These are phyloP conservation scores for Echinops telfairi DNA, from an alignment of 2,113 vertebrate species.

Conservation along the genomic window DNA sequence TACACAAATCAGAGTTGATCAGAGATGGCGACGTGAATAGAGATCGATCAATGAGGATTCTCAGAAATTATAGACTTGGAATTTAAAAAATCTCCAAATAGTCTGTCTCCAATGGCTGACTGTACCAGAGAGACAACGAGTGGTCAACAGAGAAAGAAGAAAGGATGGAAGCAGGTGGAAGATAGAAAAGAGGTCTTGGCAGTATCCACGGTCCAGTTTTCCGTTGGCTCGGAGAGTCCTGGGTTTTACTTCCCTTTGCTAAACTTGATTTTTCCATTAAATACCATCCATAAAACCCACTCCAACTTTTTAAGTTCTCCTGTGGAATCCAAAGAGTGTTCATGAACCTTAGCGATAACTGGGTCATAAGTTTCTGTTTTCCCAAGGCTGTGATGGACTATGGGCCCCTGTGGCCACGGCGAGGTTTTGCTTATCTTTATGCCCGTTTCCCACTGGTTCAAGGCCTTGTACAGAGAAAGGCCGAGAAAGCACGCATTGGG, in stretches of 20 bases:
- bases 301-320: neutral
- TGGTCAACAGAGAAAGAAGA: neutral
- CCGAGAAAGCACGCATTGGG: neutral
- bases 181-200: no score
- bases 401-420: neutral
- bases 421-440: neutral
- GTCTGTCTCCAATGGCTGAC: neutral
- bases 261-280: neutral
- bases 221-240: neutral
- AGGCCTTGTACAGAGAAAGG: conserved; percentile 2
- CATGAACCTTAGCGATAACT: neutral
- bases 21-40: neutral
- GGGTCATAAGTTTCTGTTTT: conserved; percentile 15
- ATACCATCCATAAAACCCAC: neutral
- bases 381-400: neutral
- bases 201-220: neutral
- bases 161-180: neutral
- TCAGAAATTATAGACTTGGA: neutral
- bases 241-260: neutral
- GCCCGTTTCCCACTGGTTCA: neutral
- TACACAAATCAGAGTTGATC: neutral
- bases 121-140: neutral
- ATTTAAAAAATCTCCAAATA: conserved; percentile 20
- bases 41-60: neutral
- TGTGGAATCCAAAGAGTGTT: neutral